A percentile compares a stretch with the other conserved stretches of the same genome.
Evolutionary conservation across 2,888 invertebrate species (phyloP).

Genomic region (Anticlea derivata): DNA sequence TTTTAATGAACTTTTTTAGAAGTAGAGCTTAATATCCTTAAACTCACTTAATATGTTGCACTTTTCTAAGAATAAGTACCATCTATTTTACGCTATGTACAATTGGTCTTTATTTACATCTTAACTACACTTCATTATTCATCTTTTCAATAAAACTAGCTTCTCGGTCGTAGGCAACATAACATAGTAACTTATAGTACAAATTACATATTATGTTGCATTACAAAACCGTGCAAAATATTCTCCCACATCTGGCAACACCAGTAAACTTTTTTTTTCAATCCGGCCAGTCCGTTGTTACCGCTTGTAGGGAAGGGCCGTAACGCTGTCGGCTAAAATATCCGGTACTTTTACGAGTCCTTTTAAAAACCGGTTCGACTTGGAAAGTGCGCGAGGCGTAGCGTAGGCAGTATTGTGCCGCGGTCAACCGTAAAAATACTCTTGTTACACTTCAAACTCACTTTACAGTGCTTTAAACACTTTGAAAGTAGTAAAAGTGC

Average conservation of each 20-base stretch:
- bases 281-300: constrained; percentile 54
- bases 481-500: constrained; percentile 38
- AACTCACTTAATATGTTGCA: too few relatives aligned
- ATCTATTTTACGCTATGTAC: too few relatives aligned
- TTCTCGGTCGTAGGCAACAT: too few relatives aligned
- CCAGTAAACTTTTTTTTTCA: constrained; percentile 51
- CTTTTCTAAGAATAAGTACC: too few relatives aligned
- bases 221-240: constrained; percentile 34
- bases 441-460: constrained; percentile 41
- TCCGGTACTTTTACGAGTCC: constrained; percentile 71
- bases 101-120: too few relatives aligned
- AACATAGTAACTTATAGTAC: too few relatives aligned
- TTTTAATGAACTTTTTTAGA: too few relatives aligned
- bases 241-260: constrained; percentile 50
- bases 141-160: too few relatives aligned
- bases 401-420: constrained; percentile 69
- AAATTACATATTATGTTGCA: too few relatives aligned
- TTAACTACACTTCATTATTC: too few relatives aligned
- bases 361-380: constrained; percentile 69
- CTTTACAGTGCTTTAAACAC: constrained; percentile 41
- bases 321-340: constrained; percentile 42
- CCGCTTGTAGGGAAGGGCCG: constrained; percentile 47
- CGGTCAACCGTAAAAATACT: constrained; percentile 68
- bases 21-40: too few relatives aligned
- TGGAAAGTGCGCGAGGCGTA: constrained; percentile 78